These are phyloP conservation scores for Raja brachyura DNA, from an alignment of 2,113 vertebrate species.

Conservation along the genomic window DNA sequence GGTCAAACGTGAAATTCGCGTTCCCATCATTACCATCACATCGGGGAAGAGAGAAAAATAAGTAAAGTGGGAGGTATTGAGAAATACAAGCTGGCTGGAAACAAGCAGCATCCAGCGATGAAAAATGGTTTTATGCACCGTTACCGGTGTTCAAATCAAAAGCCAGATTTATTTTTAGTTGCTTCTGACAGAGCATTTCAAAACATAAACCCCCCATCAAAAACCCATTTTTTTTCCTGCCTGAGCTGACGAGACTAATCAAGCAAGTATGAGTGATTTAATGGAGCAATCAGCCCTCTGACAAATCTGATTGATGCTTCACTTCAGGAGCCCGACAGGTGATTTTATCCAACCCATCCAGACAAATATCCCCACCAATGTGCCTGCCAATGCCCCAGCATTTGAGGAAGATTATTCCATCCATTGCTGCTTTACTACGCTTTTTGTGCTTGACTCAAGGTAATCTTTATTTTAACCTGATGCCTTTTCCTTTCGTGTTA, in stretches of 20 bases:
- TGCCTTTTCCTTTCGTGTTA: constrained; percentile 49
- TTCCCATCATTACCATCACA: neutral
- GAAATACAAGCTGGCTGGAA: neutral
- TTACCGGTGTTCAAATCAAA: constrained; percentile 50
- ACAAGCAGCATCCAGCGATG: neutral
- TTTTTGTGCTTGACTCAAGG: constrained; percentile 55
- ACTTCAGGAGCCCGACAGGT: constrained; percentile 51
- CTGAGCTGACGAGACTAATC: constrained; percentile 57
- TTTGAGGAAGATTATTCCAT: constrained; percentile 44
- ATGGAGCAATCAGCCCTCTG: constrained; percentile 58
- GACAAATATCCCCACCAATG: constrained; percentile 51
- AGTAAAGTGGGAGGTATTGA: neutral
- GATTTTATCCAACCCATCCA: constrained; percentile 55
- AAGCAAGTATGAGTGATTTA: constrained; percentile 58
- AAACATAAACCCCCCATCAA: constrained; percentile 48
- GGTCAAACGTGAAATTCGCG: too few relatives aligned
- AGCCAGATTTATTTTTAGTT: constrained; percentile 50
- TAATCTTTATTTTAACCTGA: constrained; percentile 41
- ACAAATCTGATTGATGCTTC: constrained; percentile 61
- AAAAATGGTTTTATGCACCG: constrained; percentile 43
- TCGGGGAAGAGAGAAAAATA: too few relatives aligned
- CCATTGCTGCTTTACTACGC: constrained; percentile 44
- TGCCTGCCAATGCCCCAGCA: constrained; percentile 42
- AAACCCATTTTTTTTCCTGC: constrained; percentile 42
- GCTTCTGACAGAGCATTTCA: constrained; percentile 49